phyloP scores from a whole-genome alignment of 2,797 vertebrate species.

The Crypturellus tataupa region DNA sequence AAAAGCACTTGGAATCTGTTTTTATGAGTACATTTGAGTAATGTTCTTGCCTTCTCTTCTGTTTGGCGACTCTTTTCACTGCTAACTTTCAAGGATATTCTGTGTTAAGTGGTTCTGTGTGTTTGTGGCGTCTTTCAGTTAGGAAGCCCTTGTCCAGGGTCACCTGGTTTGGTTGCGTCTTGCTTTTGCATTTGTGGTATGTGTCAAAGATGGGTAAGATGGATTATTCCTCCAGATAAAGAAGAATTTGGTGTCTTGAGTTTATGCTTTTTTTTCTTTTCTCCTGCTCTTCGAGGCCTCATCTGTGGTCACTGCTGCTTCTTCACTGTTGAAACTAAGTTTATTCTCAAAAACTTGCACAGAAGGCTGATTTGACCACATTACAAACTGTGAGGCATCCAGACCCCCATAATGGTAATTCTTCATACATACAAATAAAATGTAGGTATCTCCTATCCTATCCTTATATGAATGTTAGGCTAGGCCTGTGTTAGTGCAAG shows the following conservation, averaged over 20 bases:
- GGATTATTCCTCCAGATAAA: neutral
- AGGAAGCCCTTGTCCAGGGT: neutral
- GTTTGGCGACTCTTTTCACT: neutral
- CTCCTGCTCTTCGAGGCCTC: neutral
- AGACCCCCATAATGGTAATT: neutral
- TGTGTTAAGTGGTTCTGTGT: accelerated
- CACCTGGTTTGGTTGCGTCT: neutral
- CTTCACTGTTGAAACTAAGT: neutral
- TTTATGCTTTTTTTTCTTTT: neutral
- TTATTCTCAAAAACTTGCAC: neutral
- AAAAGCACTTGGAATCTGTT: neutral
- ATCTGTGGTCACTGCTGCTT: neutral
- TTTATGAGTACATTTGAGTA: slow-evolving; percentile 26
- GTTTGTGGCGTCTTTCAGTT: neutral
- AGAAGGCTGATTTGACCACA: neutral
- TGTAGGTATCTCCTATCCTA: neutral
- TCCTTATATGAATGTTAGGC: neutral
- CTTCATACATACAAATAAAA: neutral
- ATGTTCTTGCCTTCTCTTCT: neutral
- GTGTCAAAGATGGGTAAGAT: neutral
- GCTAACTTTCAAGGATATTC: neutral
- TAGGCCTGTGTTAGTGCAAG: neutral
- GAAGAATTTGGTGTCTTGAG: neutral
- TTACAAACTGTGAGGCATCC: neutral
- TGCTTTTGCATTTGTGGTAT: neutral